A percentile compares a stretch with the other conserved stretches of the same genome.
Conservation (phyloP, 2,113 vertebrate genomes). For the Cyanoderma ruficeps region DNA sequence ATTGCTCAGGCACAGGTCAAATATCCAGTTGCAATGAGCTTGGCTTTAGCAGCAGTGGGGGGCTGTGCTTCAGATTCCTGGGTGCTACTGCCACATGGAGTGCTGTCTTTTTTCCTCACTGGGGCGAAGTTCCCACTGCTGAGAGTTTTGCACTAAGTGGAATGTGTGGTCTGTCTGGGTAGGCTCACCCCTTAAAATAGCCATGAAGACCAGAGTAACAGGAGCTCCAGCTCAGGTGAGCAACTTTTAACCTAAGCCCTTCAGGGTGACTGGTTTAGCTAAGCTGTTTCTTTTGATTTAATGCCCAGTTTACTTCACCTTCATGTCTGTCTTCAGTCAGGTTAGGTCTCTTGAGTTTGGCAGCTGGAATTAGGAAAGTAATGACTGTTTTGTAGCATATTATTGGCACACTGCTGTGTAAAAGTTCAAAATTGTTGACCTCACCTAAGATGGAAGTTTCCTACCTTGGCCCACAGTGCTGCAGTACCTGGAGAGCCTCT, state of each 20-base stretch:
- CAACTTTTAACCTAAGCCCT: not conserved
- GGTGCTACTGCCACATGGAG: fast-evolving
- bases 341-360: not conserved
- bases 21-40: not conserved
- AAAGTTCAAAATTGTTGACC: not conserved
- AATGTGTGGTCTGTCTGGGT: not conserved
- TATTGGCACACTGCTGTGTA: not conserved
- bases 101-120: not conserved
- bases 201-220: not conserved
- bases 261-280: not conserved
- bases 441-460: not conserved
- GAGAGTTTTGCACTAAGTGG: not conserved
- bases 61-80: not conserved
- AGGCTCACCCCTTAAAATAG: not conserved
- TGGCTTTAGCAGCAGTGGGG: not conserved
- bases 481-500: not conserved
- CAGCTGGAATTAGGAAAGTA: not conserved
- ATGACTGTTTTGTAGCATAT: not conserved
- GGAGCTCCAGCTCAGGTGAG: not conserved
- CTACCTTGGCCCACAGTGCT: not conserved
- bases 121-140: not conserved
- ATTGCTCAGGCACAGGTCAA: not conserved
- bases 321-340: not conserved
- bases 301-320: not conserved
- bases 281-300: not conserved